These are phyloP conservation scores for Phaenicophaeus curvirostris DNA, from an alignment of 2,797 vertebrate genomes.

Conservation along the genomic window DNA sequence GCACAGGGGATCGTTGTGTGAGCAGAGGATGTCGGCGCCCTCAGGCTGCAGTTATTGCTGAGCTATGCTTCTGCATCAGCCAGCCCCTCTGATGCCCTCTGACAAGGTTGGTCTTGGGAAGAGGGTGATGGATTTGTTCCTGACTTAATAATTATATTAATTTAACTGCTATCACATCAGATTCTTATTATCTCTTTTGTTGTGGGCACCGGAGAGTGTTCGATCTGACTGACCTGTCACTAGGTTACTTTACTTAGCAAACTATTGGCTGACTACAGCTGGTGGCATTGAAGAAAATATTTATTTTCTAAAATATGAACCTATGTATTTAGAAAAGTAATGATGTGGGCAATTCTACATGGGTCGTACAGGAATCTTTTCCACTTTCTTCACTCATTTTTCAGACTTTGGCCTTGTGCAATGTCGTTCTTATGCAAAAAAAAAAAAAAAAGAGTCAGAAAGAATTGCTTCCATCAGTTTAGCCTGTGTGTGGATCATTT, in stretches of 20 bases:
- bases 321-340: background rate
- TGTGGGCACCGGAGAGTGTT: background rate
- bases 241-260: background rate
- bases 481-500: background rate
- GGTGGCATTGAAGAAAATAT: background rate
- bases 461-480: background rate
- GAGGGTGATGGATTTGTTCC: conserved; percentile 18
- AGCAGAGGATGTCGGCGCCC: conserved; percentile 5
- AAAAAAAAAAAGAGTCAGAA: background rate
- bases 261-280: background rate
- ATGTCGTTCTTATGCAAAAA: background rate
- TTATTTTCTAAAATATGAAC: background rate
- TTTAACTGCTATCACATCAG: background rate
- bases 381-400: background rate
- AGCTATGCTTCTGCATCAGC: conserved; percentile 27
- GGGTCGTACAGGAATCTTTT: background rate
- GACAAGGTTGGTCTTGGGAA: conserved; percentile 64
- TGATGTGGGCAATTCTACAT: background rate
- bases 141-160: conserved; percentile 6
- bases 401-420: background rate
- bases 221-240: background rate
- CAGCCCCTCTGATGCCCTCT: conserved; percentile 16
- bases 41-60: conserved; percentile 42
- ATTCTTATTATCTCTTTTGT: background rate
- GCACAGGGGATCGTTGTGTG: background rate